A percentile compares a stretch with the other conserved stretches of the same genome.
These are phyloP conservation scores for Diploptera punctata DNA, from an alignment of 2,888 invertebrate genomes.

Conservation along the genomic window DNA sequence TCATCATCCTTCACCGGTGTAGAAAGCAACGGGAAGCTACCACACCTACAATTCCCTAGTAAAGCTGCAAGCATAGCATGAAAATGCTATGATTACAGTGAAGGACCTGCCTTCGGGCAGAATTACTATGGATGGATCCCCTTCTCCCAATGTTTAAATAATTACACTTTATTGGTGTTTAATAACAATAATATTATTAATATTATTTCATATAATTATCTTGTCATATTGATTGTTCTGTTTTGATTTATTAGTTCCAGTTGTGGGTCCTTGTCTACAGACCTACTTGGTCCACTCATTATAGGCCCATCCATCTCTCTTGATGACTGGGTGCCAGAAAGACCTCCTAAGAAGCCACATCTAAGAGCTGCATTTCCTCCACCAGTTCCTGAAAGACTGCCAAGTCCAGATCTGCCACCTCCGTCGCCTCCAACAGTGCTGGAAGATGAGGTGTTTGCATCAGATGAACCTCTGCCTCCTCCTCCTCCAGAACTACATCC, in stretches of 20 bases:
- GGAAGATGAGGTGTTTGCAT: constrained; percentile 64
- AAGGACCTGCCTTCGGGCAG: too few species aligned
- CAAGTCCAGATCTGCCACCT: constrained; percentile 67
- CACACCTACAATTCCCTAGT: too few species aligned
- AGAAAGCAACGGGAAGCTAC: too few species aligned
- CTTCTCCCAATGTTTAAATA: too few species aligned
- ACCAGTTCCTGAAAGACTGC: constrained; percentile 55
- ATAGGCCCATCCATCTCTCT: constrained; percentile 67
- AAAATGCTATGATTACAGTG: too few species aligned
- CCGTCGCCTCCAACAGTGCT: constrained; percentile 68
- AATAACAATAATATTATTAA: too few species aligned
- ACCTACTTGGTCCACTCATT: constrained; percentile 66
- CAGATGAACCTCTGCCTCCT: constrained; percentile 70
- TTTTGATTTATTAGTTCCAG: constrained; percentile 52
- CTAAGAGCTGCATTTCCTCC: constrained; percentile 59
- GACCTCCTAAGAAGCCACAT: constrained; percentile 80
- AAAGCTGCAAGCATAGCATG: too few species aligned
- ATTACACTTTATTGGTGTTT: too few species aligned
- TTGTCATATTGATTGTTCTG: background rate
- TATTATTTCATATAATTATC: too few species aligned
- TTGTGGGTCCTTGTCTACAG: constrained; percentile 64
- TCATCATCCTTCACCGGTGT: too few species aligned
- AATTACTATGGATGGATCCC: too few species aligned
- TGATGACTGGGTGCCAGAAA: constrained; percentile 74
- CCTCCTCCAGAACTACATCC: constrained; percentile 62